phyloP scores from a whole-genome alignment of 2,113 vertebrate genomes.

The Passer domesticus region DNA sequence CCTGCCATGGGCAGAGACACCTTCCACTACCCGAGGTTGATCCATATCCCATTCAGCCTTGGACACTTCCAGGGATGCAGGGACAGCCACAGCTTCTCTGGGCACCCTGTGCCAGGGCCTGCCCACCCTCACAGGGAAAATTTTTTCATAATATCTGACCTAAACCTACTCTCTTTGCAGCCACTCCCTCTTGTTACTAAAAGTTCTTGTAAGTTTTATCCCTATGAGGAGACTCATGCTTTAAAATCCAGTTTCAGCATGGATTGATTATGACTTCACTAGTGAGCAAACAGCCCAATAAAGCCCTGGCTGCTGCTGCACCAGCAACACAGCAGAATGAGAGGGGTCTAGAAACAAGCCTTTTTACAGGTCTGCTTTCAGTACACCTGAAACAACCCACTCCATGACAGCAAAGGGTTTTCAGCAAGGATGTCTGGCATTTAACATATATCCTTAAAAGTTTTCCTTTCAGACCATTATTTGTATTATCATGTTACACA shows the following conservation, averaged over 20 bases:
- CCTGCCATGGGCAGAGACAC: background rate
- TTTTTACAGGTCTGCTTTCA: background rate
- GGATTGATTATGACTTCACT: background rate
- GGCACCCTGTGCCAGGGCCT: background rate
- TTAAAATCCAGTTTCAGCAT: background rate
- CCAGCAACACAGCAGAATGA: rapidly evolving
- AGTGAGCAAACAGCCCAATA: background rate
- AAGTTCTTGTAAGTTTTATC: background rate
- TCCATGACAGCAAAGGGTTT: background rate
- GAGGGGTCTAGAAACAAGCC: background rate
- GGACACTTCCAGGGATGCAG: background rate
- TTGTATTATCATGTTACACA: background rate
- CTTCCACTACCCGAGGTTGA: background rate
- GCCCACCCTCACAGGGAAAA: background rate
- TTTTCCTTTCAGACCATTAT: background rate
- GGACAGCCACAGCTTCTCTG: background rate
- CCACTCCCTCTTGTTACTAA: background rate
- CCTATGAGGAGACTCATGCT: background rate
- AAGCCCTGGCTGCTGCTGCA: background rate
- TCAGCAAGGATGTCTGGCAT: background rate
- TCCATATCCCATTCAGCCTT: rapidly evolving
- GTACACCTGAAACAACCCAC: background rate
- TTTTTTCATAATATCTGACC: background rate
- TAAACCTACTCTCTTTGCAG: background rate
- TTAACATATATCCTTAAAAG: background rate